phyloP scores from a whole-genome alignment of 2,888 invertebrate genomes.

The Carpatolechia fugitivella region DNA sequence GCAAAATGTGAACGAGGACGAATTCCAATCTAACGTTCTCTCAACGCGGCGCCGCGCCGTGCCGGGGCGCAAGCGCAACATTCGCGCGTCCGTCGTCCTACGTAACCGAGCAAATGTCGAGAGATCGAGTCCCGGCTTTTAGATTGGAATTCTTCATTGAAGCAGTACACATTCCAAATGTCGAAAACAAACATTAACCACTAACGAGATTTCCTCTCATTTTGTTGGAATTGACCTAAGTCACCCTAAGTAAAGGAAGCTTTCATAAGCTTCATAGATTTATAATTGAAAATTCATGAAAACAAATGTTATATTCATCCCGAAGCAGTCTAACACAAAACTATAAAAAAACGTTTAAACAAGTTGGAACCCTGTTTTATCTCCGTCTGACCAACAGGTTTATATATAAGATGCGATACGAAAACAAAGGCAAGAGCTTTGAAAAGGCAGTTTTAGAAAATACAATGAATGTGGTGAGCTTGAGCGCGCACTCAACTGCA shows the following conservation, averaged over 20 bases:
- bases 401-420: too few species aligned
- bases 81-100: slow-evolving; percentile 38
- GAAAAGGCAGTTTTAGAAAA: background rate
- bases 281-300: too few species aligned
- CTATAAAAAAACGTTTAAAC: too few species aligned
- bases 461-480: background rate
- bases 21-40: slow-evolving; percentile 49
- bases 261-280: too few species aligned
- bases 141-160: slow-evolving; percentile 6
- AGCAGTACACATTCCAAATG: background rate
- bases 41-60: too few species aligned
- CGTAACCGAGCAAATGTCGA: slow-evolving; percentile 49
- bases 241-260: too few species aligned
- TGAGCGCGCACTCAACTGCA: background rate
- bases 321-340: too few species aligned
- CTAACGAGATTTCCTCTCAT: background rate
- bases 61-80: slow-evolving; percentile 50
- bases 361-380: background rate
- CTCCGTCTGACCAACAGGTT: too few species aligned
- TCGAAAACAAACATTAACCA: background rate
- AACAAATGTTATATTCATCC: too few species aligned
- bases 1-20: slow-evolving; percentile 40
- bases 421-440: background rate
- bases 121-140: slow-evolving; percentile 32
- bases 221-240: too few species aligned